phyloP scores from a whole-genome alignment of 2,797 vertebrate species.

The Thamnophis elegans region DNA sequence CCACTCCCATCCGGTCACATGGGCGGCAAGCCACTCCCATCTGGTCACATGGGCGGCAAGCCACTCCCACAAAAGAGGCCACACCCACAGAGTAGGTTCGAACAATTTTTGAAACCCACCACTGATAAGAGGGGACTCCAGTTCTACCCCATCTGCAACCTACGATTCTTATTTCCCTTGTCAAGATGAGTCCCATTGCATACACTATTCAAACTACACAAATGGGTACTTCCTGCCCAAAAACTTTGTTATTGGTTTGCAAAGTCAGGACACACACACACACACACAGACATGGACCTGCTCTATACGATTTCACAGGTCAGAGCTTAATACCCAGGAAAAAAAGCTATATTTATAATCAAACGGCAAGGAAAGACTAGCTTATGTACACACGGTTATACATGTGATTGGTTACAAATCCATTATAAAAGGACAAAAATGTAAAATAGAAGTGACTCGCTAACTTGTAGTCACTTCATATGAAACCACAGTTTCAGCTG shows the following conservation, averaged over 20 bases:
- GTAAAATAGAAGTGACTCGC: background rate
- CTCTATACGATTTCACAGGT: background rate
- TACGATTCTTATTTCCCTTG: background rate
- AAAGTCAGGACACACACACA: background rate
- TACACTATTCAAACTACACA: background rate
- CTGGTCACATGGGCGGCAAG: no score
- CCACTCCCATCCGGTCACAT: no score
- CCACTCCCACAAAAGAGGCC: no score
- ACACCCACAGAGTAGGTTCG: no score
- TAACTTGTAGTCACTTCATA: background rate
- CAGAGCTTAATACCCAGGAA: background rate
- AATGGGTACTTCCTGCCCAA: background rate
- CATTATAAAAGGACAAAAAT: background rate
- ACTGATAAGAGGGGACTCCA: background rate
- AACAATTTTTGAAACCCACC: no score
- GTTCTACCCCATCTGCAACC: background rate
- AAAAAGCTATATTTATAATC: background rate
- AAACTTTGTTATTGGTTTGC: background rate
- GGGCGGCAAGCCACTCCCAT: no score
- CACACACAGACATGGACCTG: background rate
- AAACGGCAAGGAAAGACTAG: background rate
- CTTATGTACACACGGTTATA: background rate
- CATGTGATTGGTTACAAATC: background rate
- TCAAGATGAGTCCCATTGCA: background rate
- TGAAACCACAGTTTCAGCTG: background rate